Evolutionary conservation across 92 coral and sea anemone genomes (phyloP).

Genomic region (Actinostola sp.): DNA sequence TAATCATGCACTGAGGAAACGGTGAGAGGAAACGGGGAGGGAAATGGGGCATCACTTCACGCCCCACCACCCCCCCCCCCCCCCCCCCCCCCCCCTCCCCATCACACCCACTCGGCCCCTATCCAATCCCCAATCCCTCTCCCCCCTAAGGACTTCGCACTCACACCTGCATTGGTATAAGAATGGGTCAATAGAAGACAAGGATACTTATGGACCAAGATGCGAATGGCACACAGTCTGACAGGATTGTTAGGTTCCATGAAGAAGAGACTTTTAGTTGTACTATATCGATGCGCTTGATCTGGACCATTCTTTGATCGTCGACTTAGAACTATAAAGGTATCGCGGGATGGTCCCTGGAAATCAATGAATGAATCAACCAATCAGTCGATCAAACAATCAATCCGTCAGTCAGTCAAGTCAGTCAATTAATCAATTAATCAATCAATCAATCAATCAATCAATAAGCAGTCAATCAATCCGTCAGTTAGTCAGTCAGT

Average conservation of each 20-base stretch:
- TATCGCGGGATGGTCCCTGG: constrained; percentile 49
- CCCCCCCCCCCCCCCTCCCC: neutral
- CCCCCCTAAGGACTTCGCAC: neutral
- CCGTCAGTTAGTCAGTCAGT: too few relatives aligned
- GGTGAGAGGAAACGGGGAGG: too few relatives aligned
- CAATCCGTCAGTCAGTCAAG: too few relatives aligned
- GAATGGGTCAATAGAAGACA: neutral
- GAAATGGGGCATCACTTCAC: too few relatives aligned
- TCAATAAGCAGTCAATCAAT: too few relatives aligned
- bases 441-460: too few relatives aligned
- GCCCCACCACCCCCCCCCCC: neutral
- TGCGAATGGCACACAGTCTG: constrained; percentile 43
- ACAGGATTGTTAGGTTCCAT: constrained; percentile 60
- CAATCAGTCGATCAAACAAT: neutral
- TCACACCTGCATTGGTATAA: neutral
- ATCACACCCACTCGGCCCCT: too few relatives aligned
- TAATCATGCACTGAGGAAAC: too few relatives aligned
- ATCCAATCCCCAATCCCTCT: too few relatives aligned
- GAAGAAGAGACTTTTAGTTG: constrained; percentile 36
- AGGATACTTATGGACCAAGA: constrained; percentile 62
- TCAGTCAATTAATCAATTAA: too few relatives aligned
- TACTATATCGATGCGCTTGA: constrained; percentile 57
- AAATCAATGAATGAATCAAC: neutral
- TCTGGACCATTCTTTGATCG: constrained; percentile 54
- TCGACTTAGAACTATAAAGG: constrained; percentile 55